Conservation (phyloP, 2,113 vertebrate genomes). For the Ictalurus furcatus region DNA sequence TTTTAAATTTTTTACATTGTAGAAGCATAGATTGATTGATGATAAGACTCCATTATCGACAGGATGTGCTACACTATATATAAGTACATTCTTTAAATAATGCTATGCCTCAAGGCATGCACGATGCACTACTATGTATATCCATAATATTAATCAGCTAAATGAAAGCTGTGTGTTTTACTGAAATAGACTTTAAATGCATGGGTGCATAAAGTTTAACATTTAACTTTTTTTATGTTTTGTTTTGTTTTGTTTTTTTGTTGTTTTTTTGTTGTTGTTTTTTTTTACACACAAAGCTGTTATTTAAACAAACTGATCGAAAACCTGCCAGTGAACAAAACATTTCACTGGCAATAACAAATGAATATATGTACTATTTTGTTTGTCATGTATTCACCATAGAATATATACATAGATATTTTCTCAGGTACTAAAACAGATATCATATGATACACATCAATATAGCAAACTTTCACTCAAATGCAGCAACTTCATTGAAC, state of each 20-base stretch:
- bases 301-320: too few species aligned
- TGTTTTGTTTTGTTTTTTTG: too few species aligned
- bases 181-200: neutral
- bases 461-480: too few species aligned
- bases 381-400: neutral
- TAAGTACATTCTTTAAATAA: neutral
- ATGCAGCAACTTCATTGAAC: neutral
- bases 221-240: neutral
- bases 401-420: too few species aligned
- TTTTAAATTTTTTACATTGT: neutral
- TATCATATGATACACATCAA: too few species aligned
- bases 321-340: neutral
- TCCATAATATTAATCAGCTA: neutral
- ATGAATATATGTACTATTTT: too few species aligned
- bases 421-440: too few species aligned
- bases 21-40: neutral
- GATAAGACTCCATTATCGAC: neutral
- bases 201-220: neutral
- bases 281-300: too few species aligned
- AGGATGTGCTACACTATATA: neutral
- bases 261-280: too few species aligned
- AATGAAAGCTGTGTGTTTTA: neutral
- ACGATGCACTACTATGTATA: neutral
- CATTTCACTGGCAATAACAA: too few species aligned
- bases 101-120: neutral